phyloP scores from a whole-genome alignment of 2,888 invertebrate genomes.

The Holacanthella duospinosa region DNA sequence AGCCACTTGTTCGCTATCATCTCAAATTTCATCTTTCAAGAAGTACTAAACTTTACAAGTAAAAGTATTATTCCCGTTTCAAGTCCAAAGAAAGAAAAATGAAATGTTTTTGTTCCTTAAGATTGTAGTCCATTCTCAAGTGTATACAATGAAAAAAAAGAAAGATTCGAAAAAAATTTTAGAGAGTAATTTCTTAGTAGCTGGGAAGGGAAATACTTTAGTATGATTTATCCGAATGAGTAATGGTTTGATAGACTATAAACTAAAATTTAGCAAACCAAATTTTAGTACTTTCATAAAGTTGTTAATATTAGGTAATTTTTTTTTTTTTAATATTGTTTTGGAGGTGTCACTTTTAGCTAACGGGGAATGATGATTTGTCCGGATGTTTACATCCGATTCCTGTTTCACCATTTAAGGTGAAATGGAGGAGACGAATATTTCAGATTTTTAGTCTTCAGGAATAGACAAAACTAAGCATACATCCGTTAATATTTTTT shows the following conservation, averaged over 20 bases:
- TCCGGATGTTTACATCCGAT: slow-evolving; percentile 38
- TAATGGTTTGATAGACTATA: too few relatives aligned
- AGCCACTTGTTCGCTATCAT: background rate
- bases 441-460: background rate
- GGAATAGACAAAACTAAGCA: background rate
- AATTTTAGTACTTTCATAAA: too few relatives aligned
- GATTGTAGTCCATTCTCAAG: too few relatives aligned
- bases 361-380: slow-evolving; percentile 27
- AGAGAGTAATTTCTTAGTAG: too few relatives aligned
- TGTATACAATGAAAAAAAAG: too few relatives aligned
- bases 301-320: background rate
- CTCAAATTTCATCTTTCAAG: background rate
- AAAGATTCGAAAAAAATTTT: too few relatives aligned
- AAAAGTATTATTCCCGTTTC: too few relatives aligned
- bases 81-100: background rate
- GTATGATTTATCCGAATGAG: too few relatives aligned
- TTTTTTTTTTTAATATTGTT: background rate
- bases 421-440: background rate
- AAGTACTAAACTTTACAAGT: too few relatives aligned
- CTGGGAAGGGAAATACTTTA: too few relatives aligned
- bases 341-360: slow-evolving; percentile 17
- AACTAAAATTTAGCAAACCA: too few relatives aligned
- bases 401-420: slow-evolving; percentile 4
- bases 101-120: too few relatives aligned
- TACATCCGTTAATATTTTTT: background rate